phyloP scores from a whole-genome alignment of 2,113 vertebrate genomes.

The Gadus chalcogrammus region DNA sequence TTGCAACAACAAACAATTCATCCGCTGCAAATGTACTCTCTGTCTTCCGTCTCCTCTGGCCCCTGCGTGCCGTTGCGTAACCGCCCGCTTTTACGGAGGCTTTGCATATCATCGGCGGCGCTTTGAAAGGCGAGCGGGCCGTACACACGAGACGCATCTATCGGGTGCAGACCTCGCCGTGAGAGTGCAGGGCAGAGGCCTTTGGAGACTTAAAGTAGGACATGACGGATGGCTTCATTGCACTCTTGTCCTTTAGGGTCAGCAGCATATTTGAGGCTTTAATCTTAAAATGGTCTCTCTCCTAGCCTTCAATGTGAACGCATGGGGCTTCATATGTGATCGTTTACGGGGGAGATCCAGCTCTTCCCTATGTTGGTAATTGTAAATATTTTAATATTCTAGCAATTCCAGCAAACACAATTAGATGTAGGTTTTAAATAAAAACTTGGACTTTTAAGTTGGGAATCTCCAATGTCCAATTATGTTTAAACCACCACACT shows the following conservation, averaged over 20 bases:
- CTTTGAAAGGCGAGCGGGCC: constrained; percentile 11
- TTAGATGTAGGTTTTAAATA: no score
- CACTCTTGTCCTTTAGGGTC: neutral
- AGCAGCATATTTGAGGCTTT: no score
- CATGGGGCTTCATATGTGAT: no score
- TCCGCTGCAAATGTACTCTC: constrained; percentile 37
- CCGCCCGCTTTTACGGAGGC: constrained; percentile 5
- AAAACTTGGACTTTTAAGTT: no score
- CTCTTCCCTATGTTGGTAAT: no score
- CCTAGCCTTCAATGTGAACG: no score
- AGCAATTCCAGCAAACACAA: no score
- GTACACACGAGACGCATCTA: constrained; percentile 13
- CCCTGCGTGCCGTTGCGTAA: constrained; percentile 39
- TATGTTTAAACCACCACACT: no score
- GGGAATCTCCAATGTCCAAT: no score
- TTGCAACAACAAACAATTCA: constrained; percentile 59
- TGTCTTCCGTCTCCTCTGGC: constrained; percentile 33
- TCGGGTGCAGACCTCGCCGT: constrained; percentile 8
- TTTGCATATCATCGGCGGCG: neutral
- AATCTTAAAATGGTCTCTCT: no score
- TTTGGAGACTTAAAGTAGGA: neutral
- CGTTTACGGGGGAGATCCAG: no score
- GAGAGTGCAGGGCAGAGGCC: neutral
- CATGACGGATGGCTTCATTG: neutral
- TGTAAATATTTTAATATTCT: no score